Percentiles rank a stretch among this genome's conserved stretches.
These are phyloP conservation scores for Camponotus fellah DNA, from an alignment of 2,888 invertebrate species.

Conservation along the genomic window DNA sequence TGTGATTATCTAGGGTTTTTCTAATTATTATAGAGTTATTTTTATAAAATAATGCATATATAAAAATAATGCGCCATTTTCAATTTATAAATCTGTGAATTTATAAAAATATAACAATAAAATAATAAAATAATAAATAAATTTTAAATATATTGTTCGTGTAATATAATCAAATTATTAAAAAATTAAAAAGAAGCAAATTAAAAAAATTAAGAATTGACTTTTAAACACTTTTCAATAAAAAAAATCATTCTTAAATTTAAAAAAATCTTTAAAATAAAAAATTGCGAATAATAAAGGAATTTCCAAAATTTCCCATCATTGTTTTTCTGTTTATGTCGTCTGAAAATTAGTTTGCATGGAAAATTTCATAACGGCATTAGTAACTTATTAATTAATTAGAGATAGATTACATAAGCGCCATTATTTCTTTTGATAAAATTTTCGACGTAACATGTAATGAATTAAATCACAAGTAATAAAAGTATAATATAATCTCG, in stretches of 20 bases:
- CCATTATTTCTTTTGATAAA: not conserved
- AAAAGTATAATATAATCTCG: constrained; percentile 5
- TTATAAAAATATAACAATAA: not conserved
- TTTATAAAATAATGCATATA: not conserved
- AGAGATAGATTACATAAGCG: not conserved
- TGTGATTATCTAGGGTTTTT: not conserved
- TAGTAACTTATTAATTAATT: constrained; percentile 37
- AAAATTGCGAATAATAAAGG: not conserved
- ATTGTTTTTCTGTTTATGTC: constrained; percentile 4
- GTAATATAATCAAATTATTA: not conserved
- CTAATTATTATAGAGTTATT: not conserved
- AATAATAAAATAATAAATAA: constrained; percentile 7
- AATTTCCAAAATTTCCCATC: not conserved
- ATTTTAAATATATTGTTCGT: not conserved
- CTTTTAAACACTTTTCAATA: not conserved
- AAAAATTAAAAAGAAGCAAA: not conserved
- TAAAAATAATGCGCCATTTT: not conserved
- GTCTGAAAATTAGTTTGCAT: constrained; percentile 21
- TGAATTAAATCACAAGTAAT: not conserved
- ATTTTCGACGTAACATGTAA: not conserved
- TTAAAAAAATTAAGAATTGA: not conserved
- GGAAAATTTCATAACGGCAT: not conserved
- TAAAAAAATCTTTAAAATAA: not conserved
- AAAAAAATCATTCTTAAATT: not conserved
- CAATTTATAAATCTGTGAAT: not conserved